Percentiles rank a stretch among this genome's conserved stretches.
Evolutionary conservation across 2,888 invertebrate species (phyloP).

Genomic region (Nezara viridula): DNA sequence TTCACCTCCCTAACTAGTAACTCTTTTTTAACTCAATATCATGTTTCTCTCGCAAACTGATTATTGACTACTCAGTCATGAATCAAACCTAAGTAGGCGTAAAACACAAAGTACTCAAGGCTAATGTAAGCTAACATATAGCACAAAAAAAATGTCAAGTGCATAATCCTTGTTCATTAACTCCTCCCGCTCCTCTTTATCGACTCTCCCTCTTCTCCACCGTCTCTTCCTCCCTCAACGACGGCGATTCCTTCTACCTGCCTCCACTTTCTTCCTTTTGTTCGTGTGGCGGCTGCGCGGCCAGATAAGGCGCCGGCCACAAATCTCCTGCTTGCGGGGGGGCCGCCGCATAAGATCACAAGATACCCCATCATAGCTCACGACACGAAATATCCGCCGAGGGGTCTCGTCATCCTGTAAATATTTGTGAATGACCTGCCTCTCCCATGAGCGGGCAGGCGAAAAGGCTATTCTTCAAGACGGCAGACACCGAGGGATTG

Average conservation of each 20-base stretch:
- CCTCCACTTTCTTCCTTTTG: not conserved
- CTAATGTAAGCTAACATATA: not conserved
- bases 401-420: not conserved
- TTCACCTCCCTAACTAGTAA: not conserved
- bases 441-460: not conserved
- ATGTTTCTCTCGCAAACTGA: not conserved
- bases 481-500: not conserved
- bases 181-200: not conserved
- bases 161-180: not conserved
- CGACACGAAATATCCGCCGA: not conserved
- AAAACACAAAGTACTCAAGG: not conserved
- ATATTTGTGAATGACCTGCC: conserved; percentile 9
- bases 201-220: not conserved
- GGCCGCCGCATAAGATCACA: conserved; percentile 1
- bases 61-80: not conserved
- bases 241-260: not conserved
- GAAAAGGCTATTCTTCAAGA: not conserved
- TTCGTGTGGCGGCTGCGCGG: not conserved
- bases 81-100: not conserved
- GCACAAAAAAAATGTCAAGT: not conserved
- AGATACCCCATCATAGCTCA: conserved; percentile 17
- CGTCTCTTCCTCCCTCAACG: not conserved
- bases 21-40: not conserved
- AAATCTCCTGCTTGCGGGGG: not conserved
- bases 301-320: not conserved